These are phyloP conservation scores for Drosophila sechellia DNA, from an alignment of 1,140 invertebrate species.

Conservation along the genomic window DNA sequence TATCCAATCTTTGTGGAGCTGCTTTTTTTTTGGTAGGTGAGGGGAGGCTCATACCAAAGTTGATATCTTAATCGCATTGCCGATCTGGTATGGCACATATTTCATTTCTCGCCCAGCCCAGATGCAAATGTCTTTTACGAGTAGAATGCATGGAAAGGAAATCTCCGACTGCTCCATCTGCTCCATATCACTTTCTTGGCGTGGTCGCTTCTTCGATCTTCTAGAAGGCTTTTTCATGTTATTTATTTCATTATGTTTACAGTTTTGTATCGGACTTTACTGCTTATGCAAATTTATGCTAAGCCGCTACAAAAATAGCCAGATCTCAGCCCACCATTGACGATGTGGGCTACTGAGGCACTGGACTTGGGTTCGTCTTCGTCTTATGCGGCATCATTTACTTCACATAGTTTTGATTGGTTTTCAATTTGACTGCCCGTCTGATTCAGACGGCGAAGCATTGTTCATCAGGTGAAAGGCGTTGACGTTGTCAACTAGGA, in stretches of 20 bases:
- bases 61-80: constrained; percentile 80
- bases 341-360: constrained; percentile 28
- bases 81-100: constrained; percentile 60
- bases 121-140: constrained; percentile 46
- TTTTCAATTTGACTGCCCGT: constrained; percentile 59
- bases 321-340: constrained; percentile 23
- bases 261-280: constrained; percentile 69
- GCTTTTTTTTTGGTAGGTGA: constrained; percentile 33
- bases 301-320: constrained; percentile 48
- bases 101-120: constrained; percentile 48
- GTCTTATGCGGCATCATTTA: constrained; percentile 19
- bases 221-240: constrained; percentile 38
- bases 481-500: constrained; percentile 70
- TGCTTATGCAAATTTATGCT: constrained; percentile 77
- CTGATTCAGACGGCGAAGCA: constrained; percentile 5
- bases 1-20: constrained; percentile 63
- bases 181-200: background rate
- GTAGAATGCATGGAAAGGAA: constrained; percentile 59
- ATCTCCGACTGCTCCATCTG: constrained; percentile 22
- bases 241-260: constrained; percentile 77
- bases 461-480: constrained; percentile 59
- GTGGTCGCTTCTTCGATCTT: constrained; percentile 17
- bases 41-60: constrained; percentile 35
- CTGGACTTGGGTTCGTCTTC: constrained; percentile 1
- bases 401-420: constrained; percentile 65